Conservation (phyloP, 2,797 vertebrate species). For the Distichodus sexfasciatus region DNA sequence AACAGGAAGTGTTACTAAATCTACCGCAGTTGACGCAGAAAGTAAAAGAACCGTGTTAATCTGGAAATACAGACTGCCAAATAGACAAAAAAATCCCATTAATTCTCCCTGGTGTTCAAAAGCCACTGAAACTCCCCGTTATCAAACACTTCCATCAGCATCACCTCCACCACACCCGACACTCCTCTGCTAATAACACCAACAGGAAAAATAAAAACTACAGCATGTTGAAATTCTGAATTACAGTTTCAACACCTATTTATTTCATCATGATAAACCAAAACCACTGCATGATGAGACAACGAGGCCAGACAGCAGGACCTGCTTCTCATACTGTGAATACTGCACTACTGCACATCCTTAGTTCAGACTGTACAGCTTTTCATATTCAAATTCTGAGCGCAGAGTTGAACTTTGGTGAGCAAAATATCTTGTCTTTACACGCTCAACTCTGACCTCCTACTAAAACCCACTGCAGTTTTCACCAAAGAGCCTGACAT, state of each 20-base stretch:
- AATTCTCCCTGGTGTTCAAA: slow-evolving; percentile 37
- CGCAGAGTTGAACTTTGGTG: no score
- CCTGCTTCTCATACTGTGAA: no score
- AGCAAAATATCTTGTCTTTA: no score
- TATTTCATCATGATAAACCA: neutral
- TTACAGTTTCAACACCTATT: neutral
- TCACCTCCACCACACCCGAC: slow-evolving; percentile 6
- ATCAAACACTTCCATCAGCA: neutral
- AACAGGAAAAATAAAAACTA: neutral
- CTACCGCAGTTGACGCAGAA: slow-evolving; percentile 45
- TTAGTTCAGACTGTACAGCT: no score
- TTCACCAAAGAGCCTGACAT: no score
- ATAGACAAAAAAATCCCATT: slow-evolving; percentile 45
- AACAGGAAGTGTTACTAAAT: slow-evolving; percentile 57
- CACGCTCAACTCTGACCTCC: no score
- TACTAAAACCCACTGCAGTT: no score
- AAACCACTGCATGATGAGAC: neutral
- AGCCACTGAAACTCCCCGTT: slow-evolving; percentile 38
- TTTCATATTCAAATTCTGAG: no score
- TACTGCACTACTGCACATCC: no score
- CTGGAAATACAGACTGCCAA: slow-evolving; percentile 45
- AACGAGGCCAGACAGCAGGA: no score
- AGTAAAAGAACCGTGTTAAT: slow-evolving; percentile 51
- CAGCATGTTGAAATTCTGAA: neutral
- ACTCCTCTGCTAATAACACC: no score